Conservation (phyloP, 2,113 vertebrate species). For the Herpetotheres cachinnans region DNA sequence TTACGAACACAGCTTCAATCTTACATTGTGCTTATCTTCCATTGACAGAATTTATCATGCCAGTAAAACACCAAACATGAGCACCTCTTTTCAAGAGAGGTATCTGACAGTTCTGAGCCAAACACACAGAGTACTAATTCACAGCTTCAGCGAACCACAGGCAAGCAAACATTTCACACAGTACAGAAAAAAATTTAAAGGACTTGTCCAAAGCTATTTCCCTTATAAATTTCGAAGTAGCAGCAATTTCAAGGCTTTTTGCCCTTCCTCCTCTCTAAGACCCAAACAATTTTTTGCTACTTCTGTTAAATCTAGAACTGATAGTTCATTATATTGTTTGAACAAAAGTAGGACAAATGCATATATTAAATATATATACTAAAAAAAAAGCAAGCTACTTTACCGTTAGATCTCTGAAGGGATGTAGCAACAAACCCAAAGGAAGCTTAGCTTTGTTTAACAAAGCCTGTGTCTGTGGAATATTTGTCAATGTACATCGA, state of each 20-base stretch:
- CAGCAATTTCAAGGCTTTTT: not conserved
- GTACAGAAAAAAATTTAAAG: not conserved
- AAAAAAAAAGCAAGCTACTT: not conserved
- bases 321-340: not conserved
- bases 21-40: not conserved
- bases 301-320: not conserved
- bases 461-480: slow-evolving; percentile 93
- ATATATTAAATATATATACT: not conserved
- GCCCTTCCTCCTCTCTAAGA: not conserved
- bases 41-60: not conserved
- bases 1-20: not conserved
- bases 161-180: not conserved
- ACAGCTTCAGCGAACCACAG: not conserved
- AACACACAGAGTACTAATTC: not conserved
- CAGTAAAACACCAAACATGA: not conserved
- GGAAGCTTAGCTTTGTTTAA: slow-evolving; percentile 96
- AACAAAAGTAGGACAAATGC: not conserved
- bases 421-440: slow-evolving; percentile 92
- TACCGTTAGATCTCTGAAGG: slow-evolving; percentile 96
- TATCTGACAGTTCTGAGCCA: not conserved
- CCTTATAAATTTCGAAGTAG: not conserved
- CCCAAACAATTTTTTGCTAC: not conserved
- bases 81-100: not conserved
- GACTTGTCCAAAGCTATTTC: not conserved
- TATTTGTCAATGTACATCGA: slow-evolving; percentile 90